These are phyloP conservation scores for Tragelaphus scriptus DNA, from an alignment of 2,113 vertebrate genomes.

Conservation along the genomic window DNA sequence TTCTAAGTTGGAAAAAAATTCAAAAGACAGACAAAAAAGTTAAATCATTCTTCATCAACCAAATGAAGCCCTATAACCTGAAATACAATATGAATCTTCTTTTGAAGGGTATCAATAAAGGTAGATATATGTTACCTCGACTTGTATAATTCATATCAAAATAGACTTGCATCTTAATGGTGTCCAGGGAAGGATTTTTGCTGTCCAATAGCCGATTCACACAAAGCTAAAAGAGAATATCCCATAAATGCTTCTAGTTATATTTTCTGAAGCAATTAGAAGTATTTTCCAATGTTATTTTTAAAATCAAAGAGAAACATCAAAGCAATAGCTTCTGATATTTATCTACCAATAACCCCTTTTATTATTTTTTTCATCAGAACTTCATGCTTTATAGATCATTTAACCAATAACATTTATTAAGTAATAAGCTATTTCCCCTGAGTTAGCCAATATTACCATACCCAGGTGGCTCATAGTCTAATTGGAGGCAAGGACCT, in stretches of 20 bases:
- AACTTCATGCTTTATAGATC: not conserved
- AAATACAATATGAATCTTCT: slow-evolving; percentile 7
- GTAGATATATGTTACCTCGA: slow-evolving; percentile 78
- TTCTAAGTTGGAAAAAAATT: slow-evolving; percentile 28
- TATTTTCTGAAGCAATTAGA: not conserved
- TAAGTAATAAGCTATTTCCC: not conserved
- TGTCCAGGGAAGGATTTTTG: slow-evolving; percentile 88
- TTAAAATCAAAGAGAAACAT: not conserved
- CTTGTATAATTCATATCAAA: slow-evolving; percentile 92
- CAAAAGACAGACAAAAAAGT: slow-evolving; percentile 1
- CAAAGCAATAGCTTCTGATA: not conserved
- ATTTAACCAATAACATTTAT: not conserved
- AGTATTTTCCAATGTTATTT: slow-evolving; percentile 23
- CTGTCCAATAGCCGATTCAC: slow-evolving; percentile 85
- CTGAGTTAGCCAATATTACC: not conserved
- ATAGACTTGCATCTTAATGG: slow-evolving; percentile 96
- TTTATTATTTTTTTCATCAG: not conserved
- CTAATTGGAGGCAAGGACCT: not conserved
- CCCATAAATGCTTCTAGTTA: slow-evolving; percentile 24
- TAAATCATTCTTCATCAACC: not conserved
- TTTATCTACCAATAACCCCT: not conserved
- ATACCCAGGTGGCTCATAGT: not conserved
- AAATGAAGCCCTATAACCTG: not conserved
- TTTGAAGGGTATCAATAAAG: not conserved
- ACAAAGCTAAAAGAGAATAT: slow-evolving; percentile 86